Evolutionary conservation across 2,113 vertebrate species (phyloP).

Genomic region (Piprites chloris): DNA sequence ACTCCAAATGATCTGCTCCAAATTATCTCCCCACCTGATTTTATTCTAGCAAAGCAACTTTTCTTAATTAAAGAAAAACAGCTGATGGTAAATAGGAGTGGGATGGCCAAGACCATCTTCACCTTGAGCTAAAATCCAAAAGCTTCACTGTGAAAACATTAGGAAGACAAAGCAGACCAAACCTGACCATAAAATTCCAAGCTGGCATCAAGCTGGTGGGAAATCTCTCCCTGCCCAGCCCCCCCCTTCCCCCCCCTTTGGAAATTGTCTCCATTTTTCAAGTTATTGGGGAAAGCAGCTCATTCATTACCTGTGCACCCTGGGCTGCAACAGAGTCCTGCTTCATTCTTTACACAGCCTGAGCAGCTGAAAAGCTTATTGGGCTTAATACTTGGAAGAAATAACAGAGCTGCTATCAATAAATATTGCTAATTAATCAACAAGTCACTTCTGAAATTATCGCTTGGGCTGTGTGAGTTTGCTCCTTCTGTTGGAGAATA

Average conservation of each 20-base stretch:
- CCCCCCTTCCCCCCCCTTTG: no score
- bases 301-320: background rate
- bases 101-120: background rate
- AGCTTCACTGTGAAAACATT: background rate
- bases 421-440: background rate
- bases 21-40: background rate
- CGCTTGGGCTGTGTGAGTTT: background rate
- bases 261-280: background rate
- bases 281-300: background rate
- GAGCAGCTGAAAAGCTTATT: background rate
- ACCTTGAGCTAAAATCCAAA: background rate
- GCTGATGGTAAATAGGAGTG: background rate
- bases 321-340: background rate
- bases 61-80: background rate
- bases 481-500: background rate
- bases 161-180: background rate
- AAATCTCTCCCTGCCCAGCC: accelerated
- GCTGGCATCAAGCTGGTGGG: background rate
- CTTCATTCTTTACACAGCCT: background rate
- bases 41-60: background rate
- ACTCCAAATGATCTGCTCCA: background rate
- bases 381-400: background rate
- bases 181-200: accelerated
- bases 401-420: background rate
- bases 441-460: background rate